A percentile compares a stretch with the other conserved stretches of the same genome.
Evolutionary conservation across 2,797 vertebrate genomes (phyloP).

Genomic region (Typhlichthys eigenmanni): DNA sequence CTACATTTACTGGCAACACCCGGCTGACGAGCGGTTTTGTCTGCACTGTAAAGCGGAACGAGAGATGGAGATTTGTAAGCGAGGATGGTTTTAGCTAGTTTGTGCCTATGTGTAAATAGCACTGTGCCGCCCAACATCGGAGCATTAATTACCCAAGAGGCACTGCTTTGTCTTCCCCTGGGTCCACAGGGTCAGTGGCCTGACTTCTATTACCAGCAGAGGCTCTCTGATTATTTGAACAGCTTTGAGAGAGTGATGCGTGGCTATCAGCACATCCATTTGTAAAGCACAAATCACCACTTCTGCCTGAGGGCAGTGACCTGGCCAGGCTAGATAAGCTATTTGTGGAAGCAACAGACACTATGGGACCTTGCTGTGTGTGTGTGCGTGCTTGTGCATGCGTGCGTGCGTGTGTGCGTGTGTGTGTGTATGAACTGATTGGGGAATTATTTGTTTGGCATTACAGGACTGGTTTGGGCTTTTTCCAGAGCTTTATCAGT

Average conservation of each 20-base stretch:
- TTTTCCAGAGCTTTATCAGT: conserved; percentile 22
- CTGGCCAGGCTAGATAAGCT: conserved; percentile 70
- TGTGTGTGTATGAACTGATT: conserved; percentile 31
- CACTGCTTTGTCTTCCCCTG: conserved; percentile 67
- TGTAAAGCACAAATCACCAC: conserved; percentile 47
- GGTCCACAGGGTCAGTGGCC: conserved; percentile 43
- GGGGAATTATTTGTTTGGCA: conserved; percentile 44
- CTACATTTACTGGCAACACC: no score
- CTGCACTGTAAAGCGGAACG: no score
- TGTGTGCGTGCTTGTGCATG: conserved; percentile 16
- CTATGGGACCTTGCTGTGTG: conserved; percentile 34
- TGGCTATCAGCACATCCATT: conserved; percentile 54
- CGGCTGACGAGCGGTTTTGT: no score
- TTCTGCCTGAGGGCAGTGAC: conserved; percentile 44
- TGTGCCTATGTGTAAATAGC: no score
- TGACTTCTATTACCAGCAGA: conserved; percentile 53
- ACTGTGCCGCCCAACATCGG: conserved; percentile 13
- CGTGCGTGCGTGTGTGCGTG: conserved; percentile 9
- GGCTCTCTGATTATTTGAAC: conserved; percentile 66
- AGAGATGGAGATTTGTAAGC: no score
- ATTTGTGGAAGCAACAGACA: conserved; percentile 55
- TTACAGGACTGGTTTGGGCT: conserved; percentile 33
- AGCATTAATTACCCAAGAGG: conserved; percentile 77
- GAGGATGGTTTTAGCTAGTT: no score
- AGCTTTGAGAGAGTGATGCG: conserved; percentile 43